Conservation (phyloP, 2,113 vertebrate species). For the Notothenia rossii region DNA sequence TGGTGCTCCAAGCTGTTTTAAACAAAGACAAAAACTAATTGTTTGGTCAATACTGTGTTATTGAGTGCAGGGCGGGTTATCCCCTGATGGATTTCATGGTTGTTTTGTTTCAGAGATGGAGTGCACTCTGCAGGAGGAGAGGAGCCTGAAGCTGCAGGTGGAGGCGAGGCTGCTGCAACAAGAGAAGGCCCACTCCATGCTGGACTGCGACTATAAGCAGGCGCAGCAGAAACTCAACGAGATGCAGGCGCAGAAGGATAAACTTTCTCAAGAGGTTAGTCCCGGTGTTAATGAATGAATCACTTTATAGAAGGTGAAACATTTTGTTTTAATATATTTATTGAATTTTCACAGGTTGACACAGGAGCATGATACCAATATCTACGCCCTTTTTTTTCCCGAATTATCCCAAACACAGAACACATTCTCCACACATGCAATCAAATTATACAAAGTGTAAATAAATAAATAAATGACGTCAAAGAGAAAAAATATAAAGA, state of each 20-base stretch:
- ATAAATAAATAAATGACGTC: too few relatives aligned
- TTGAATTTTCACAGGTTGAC: too few relatives aligned
- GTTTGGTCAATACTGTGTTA: conserved; percentile 15
- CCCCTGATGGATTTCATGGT: conserved; percentile 4
- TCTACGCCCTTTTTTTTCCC: too few relatives aligned
- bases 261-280: conserved; percentile 91
- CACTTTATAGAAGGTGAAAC: neutral
- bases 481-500: too few relatives aligned
- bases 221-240: conserved; percentile 89
- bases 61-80: neutral
- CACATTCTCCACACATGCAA: too few relatives aligned
- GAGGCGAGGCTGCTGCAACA: conserved; percentile 91
- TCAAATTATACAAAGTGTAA: too few relatives aligned
- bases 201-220: conserved; percentile 96
- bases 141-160: conserved; percentile 89
- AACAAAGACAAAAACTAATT: neutral
- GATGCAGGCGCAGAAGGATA: conserved; percentile 88
- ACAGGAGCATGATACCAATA: too few relatives aligned
- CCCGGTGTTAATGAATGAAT: neutral
- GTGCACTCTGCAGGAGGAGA: conserved; percentile 91
- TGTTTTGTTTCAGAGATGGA: conserved; percentile 88
- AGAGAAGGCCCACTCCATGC: conserved; percentile 91
- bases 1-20: neutral
- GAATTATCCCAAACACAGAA: too few relatives aligned
- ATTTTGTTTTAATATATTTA: too few relatives aligned